Conservation (phyloP, 2,888 invertebrate genomes). For the Candidula unifasciata region DNA sequence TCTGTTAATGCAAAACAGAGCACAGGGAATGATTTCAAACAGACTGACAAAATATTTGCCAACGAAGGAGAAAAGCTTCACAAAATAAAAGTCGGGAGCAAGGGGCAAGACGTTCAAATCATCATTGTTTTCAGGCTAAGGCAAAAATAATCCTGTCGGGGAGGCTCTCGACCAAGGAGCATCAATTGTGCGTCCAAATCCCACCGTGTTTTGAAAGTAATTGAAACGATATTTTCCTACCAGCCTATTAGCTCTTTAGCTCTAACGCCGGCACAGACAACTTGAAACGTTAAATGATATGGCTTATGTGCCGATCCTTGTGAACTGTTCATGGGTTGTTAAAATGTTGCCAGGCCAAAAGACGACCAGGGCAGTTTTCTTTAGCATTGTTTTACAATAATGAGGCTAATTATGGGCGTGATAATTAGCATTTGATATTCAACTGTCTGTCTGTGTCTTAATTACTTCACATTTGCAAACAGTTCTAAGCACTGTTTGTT, state of each 20-base stretch:
- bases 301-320: neutral
- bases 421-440: constrained; percentile 9
- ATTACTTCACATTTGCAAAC: constrained; percentile 32
- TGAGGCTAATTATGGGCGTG: constrained; percentile 16
- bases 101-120: constrained; percentile 5
- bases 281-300: constrained; percentile 32
- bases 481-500: neutral
- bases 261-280: constrained; percentile 3
- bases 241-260: constrained; percentile 38
- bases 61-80: neutral
- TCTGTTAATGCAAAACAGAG: too few species aligned
- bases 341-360: neutral
- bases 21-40: neutral
- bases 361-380: neutral
- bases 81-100: neutral
- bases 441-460: constrained; percentile 11
- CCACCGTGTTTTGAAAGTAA: constrained; percentile 29
- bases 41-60: constrained; percentile 11
- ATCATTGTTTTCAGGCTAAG: neutral
- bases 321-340: neutral
- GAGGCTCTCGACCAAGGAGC: neutral
- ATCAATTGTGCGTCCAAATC: constrained; percentile 20
- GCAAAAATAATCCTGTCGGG: constrained; percentile 12
- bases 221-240: constrained; percentile 34
- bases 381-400: constrained; percentile 30